Conservation (phyloP, 2,797 vertebrate species). For the Falco berigora region DNA sequence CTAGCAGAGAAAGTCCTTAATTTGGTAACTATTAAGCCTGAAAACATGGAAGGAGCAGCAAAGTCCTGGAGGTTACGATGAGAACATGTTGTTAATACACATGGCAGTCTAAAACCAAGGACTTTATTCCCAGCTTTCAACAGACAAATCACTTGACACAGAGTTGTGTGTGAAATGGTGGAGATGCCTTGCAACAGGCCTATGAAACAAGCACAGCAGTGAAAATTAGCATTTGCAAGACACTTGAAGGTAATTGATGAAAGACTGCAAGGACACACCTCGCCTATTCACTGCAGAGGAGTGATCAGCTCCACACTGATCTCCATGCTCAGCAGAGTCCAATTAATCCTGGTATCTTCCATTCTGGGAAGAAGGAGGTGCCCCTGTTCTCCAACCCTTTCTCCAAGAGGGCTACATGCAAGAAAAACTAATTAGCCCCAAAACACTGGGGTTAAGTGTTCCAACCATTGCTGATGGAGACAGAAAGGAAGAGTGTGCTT, state of each 20-base stretch:
- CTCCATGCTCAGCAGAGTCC: neutral
- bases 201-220: too few relatives aligned
- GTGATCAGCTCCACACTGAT: neutral
- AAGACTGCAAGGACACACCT: neutral
- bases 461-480: neutral
- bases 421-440: neutral
- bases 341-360: neutral
- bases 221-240: neutral
- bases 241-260: neutral
- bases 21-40: neutral
- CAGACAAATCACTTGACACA: neutral
- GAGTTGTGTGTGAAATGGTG: neutral
- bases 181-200: neutral
- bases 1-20: neutral
- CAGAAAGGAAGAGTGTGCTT: neutral
- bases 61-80: accelerated
- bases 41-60: neutral
- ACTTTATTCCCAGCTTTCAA: neutral
- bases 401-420: neutral
- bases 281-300: neutral
- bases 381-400: neutral
- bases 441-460: neutral
- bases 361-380: neutral
- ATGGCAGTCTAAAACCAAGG: accelerated
- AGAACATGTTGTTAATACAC: neutral